Evolutionary conservation across 2,888 invertebrate species (phyloP).

Genomic region (Meteorus cinctellus): DNA sequence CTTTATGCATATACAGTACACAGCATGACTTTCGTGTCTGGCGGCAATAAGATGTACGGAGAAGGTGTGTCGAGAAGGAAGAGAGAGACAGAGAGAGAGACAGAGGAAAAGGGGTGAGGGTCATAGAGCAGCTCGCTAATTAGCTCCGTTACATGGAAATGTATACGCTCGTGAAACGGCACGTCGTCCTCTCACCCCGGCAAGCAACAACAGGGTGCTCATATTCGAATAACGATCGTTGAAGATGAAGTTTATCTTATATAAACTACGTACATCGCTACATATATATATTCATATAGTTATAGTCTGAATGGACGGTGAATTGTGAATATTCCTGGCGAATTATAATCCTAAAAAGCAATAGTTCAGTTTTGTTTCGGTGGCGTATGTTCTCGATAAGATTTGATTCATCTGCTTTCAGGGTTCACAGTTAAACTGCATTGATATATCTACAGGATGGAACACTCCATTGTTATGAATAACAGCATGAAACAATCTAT

Average conservation of each 20-base stretch:
- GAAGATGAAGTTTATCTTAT: neutral
- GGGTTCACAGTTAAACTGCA: too few species aligned
- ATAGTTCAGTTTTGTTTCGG: too few species aligned
- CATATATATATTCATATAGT: neutral
- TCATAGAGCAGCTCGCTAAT: slow-evolving; percentile 49
- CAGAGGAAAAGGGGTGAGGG: slow-evolving; percentile 21
- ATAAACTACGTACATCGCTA: neutral
- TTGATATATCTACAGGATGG: too few species aligned
- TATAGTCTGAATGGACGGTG: too few species aligned
- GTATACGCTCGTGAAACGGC: slow-evolving; percentile 48
- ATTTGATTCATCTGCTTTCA: too few species aligned
- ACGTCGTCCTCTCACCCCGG: slow-evolving; percentile 40
- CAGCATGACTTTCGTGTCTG: slow-evolving; percentile 51
- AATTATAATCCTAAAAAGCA: too few species aligned
- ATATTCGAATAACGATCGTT: slow-evolving; percentile 36
- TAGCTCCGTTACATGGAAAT: slow-evolving; percentile 56
- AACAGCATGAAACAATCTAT: too few species aligned
- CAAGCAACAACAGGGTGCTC: slow-evolving; percentile 14
- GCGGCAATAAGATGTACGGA: slow-evolving; percentile 49
- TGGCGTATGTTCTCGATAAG: too few species aligned
- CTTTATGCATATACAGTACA: slow-evolving; percentile 23
- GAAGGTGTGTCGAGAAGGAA: slow-evolving; percentile 20
- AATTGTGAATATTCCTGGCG: too few species aligned
- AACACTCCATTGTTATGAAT: too few species aligned
- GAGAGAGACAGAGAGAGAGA: neutral